These are phyloP conservation scores for Drosophila santomea DNA, from an alignment of 1,140 invertebrate species.

Conservation along the genomic window DNA sequence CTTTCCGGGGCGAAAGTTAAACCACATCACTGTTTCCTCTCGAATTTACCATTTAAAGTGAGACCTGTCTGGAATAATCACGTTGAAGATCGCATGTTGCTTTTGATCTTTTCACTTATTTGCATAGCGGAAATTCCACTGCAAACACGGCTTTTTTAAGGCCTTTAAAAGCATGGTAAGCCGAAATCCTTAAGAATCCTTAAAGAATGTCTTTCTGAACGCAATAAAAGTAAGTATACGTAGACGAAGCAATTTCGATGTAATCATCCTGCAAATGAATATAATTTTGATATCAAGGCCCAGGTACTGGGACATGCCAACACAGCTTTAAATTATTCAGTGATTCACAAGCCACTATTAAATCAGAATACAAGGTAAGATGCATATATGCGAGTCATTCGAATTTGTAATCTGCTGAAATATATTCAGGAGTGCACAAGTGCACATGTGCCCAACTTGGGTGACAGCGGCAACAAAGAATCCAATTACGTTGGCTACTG, in stretches of 20 bases:
- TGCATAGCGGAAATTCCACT: slow-evolving; percentile 27
- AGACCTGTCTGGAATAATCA: slow-evolving; percentile 69
- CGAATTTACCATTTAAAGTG: slow-evolving; percentile 33
- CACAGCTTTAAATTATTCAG: slow-evolving; percentile 3
- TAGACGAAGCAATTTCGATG: no score
- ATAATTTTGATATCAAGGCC: no score
- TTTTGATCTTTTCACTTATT: slow-evolving; percentile 61
- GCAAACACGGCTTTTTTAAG: slow-evolving; percentile 13
- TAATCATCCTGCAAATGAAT: no score
- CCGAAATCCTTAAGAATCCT: not conserved
- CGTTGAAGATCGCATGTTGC: slow-evolving; percentile 40
- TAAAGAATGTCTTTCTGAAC: no score
- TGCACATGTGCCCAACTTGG: slow-evolving; percentile 64
- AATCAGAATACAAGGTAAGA: slow-evolving; percentile 1
- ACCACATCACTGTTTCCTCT: slow-evolving; percentile 39
- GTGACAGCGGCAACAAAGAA: slow-evolving; percentile 50
- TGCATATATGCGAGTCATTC: not conserved
- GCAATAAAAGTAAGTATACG: no score
- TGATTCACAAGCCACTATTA: not conserved
- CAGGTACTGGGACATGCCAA: not conserved
- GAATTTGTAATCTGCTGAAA: slow-evolving; percentile 27
- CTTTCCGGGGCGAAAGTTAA: slow-evolving; percentile 43
- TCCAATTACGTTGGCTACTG: slow-evolving; percentile 70
- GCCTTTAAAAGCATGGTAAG: not conserved
- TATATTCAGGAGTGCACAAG: slow-evolving; percentile 68